phyloP scores from a whole-genome alignment of 2,113 vertebrate species.

The Myanophis thanlyinensis region DNA sequence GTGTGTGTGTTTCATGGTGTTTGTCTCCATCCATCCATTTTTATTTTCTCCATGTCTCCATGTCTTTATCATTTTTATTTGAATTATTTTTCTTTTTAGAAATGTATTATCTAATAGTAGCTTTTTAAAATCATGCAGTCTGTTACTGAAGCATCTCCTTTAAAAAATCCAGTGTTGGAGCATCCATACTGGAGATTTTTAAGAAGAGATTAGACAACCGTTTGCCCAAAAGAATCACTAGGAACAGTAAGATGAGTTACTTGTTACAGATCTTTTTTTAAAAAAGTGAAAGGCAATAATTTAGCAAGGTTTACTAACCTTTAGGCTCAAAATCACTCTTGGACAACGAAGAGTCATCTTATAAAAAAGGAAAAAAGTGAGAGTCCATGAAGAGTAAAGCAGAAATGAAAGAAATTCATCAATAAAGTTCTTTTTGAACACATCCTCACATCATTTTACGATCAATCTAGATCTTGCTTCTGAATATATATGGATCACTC shows the following conservation, averaged over 20 bases:
- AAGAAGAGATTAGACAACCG: not conserved
- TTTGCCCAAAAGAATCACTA: not conserved
- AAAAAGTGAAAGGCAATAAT: not conserved
- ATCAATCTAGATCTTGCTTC: not conserved
- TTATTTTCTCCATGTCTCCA: constrained; percentile 10
- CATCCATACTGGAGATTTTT: not conserved
- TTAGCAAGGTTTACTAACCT: not conserved
- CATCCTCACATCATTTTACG: not conserved
- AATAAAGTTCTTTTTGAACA: not conserved
- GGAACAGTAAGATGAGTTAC: not conserved
- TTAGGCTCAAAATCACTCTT: not conserved
- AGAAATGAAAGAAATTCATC: not conserved
- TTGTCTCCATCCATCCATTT: constrained; percentile 17
- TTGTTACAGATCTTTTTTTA: not conserved
- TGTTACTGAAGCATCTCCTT: not conserved
- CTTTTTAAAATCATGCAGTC: not conserved
- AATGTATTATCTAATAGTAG: not conserved
- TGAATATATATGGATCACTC: not conserved
- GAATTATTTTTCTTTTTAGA: constrained; percentile 14
- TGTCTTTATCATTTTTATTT: constrained; percentile 37
- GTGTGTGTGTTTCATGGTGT: not conserved
- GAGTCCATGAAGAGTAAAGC: not conserved
- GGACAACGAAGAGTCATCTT: not conserved
- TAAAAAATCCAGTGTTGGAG: not conserved
- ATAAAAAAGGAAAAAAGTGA: too few relatives aligned